phyloP scores from a whole-genome alignment of 35 echinoderm and acorn worm species.

The Lytechinus variegatus region DNA sequence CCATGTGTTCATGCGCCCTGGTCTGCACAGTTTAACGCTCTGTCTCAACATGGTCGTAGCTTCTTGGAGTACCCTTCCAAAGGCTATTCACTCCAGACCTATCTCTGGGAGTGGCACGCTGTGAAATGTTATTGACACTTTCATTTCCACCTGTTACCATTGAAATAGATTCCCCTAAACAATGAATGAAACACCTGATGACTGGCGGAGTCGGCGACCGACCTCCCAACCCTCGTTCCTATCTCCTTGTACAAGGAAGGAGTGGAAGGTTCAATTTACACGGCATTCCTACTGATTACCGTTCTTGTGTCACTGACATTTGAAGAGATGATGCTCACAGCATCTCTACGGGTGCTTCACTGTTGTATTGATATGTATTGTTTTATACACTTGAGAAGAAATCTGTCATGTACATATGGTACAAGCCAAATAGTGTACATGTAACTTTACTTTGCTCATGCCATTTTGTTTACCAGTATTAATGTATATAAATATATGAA shows the following conservation, averaged over 20 bases:
- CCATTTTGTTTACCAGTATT: too few species aligned
- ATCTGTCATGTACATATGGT: background rate
- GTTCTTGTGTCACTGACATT: conserved; percentile 25
- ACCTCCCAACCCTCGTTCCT: background rate
- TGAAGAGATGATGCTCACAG: background rate
- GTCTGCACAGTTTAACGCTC: background rate
- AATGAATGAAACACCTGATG: conserved; percentile 52
- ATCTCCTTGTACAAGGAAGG: background rate
- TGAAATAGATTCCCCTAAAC: background rate
- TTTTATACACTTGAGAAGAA: background rate
- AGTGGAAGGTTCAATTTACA: background rate
- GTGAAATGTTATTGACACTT: conserved; percentile 25
- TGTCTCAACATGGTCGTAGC: background rate
- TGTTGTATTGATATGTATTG: background rate
- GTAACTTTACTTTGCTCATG: background rate
- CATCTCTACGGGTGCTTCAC: background rate
- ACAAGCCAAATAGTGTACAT: background rate
- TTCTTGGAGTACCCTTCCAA: background rate
- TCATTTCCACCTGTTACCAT: conserved; percentile 35
- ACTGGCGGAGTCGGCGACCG: conserved; percentile 14
- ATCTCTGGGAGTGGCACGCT: background rate
- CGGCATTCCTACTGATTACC: background rate
- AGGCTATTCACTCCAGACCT: background rate
- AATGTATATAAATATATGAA: background rate
- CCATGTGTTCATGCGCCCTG: background rate